Evolutionary conservation across 2,797 vertebrate genomes (phyloP).

Genomic region (Coregonus ussuriensis): DNA sequence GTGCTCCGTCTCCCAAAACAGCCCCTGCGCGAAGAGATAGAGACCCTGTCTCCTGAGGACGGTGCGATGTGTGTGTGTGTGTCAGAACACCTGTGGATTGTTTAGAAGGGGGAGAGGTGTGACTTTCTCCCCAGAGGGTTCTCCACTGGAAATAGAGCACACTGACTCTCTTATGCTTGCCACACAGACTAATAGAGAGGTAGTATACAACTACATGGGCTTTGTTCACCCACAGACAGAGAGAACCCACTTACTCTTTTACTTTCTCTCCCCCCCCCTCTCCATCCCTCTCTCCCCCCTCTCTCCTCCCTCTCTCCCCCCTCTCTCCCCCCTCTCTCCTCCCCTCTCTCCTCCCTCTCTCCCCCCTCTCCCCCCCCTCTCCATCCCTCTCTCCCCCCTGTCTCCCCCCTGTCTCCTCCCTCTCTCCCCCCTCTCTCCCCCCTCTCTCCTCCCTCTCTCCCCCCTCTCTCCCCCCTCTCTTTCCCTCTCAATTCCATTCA

Average conservation of each 20-base stretch:
- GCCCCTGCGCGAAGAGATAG: neutral
- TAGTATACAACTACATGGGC: no score
- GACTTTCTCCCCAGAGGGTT: no score
- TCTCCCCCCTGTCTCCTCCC: no score
- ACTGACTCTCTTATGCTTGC: no score
- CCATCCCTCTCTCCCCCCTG: neutral
- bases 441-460: no score
- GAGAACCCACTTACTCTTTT: neutral
- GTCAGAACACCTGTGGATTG: no score
- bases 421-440: no score
- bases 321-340: neutral
- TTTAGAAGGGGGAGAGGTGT: no score
- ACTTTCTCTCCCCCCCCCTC: neutral
- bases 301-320: neutral
- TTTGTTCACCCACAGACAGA: no score
- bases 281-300: constrained; percentile 2
- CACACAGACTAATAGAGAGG: no score
- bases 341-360: constrained; percentile 4
- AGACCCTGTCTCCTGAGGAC: neutral
- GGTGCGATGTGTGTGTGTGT: neutral
- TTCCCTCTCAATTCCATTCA: neutral
- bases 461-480: neutral
- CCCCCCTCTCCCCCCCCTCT: neutral
- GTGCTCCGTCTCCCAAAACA: constrained; percentile 24
- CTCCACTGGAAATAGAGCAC: neutral